Evolutionary conservation across 2,797 vertebrate genomes (phyloP).

Genomic region (Amblyopsis hoosieri): DNA sequence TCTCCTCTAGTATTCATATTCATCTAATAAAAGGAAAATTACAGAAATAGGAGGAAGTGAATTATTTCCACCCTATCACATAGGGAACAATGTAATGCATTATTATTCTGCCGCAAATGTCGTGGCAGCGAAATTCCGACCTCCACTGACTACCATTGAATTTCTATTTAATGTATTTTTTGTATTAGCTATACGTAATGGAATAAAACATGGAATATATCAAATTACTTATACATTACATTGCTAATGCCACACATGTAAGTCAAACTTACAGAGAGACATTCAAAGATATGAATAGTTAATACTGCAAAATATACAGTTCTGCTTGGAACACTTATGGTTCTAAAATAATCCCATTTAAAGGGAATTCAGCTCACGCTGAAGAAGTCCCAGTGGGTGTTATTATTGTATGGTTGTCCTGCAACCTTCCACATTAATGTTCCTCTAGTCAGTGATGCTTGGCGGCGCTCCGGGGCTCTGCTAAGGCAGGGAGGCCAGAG

Average conservation of each 20-base stretch:
- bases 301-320: background rate
- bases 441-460: conserved; percentile 50
- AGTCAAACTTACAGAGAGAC: background rate
- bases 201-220: background rate
- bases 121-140: background rate
- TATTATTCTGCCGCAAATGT: conserved; percentile 8
- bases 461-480: conserved; percentile 58
- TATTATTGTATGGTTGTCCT: conserved; percentile 66
- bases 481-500: conserved; percentile 51
- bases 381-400: conserved; percentile 63
- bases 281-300: conserved; percentile 9
- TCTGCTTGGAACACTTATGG: background rate
- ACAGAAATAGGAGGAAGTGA: background rate
- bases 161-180: background rate
- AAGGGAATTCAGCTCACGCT: conserved; percentile 20
- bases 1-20: background rate
- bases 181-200: background rate
- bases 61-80: background rate
- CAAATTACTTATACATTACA: too few species aligned
- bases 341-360: conserved; percentile 7
- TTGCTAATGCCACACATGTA: too few species aligned
- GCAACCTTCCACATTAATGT: conserved; percentile 61
- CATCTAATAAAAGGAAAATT: background rate
- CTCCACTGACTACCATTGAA: conserved; percentile 6
- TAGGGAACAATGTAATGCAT: conserved; percentile 1